Conservation (phyloP, 2,797 vertebrate genomes). For the Hoplostethus atlanticus region DNA sequence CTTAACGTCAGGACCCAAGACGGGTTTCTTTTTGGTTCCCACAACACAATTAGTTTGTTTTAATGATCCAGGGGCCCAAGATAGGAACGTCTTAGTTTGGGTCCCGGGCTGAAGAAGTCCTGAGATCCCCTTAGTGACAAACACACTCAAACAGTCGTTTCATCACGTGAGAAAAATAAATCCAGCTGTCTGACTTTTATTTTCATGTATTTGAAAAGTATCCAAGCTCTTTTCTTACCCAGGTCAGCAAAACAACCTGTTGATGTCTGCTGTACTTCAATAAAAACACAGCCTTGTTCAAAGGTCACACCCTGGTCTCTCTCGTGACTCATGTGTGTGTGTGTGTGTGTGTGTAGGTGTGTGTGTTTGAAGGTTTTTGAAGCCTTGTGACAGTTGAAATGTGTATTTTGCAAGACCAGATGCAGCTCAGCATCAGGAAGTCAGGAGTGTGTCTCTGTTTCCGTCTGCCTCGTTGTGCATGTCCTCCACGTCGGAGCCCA, state of each 20-base stretch:
- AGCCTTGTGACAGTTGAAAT: too few relatives aligned
- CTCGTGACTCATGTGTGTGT: neutral
- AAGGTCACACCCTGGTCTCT: conserved; percentile 50
- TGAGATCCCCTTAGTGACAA: too few relatives aligned
- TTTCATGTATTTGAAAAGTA: conserved; percentile 44
- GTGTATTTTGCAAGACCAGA: too few relatives aligned
- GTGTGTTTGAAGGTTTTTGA: too few relatives aligned
- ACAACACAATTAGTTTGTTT: neutral
- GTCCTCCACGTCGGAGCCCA: conserved; percentile 59
- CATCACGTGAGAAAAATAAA: conserved; percentile 37
- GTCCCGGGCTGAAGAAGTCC: neutral
- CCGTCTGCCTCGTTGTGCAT: conserved; percentile 37
- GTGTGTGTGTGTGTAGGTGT: too few relatives aligned
- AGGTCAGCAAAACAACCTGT: conserved; percentile 88
- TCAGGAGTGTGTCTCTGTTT: neutral
- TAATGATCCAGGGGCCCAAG: neutral
- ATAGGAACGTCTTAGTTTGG: conserved; percentile 14
- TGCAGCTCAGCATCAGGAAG: too few relatives aligned
- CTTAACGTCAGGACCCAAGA: conserved; percentile 26
- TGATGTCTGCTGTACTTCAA: conserved; percentile 91
- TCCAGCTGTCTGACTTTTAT: conserved; percentile 34
- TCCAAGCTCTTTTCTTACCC: conserved; percentile 65
- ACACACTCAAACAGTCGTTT: neutral
- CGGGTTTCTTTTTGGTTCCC: conserved; percentile 27
- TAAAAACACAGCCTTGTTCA: conserved; percentile 84